Evolutionary conservation across 92 coral and sea anemone genomes (phyloP), one percentile per base, ranked within the genome.

Genomic region (Diadumene lineata): DNA sequence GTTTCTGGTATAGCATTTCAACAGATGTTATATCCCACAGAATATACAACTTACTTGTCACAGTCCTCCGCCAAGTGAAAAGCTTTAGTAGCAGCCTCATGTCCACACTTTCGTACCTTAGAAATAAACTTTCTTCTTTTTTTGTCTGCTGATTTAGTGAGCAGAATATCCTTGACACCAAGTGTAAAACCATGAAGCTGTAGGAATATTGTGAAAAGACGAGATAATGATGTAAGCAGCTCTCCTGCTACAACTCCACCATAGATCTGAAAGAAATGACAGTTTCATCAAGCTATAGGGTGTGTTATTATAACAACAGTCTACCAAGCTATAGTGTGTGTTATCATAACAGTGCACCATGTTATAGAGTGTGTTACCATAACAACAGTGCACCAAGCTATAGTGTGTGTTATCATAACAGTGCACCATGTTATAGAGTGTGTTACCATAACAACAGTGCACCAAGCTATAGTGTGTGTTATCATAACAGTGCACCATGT

Each of bases 361-460:
- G 43, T 97, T 85, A 69, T 79, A 93, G 23, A 94, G 97, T 11
- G 98, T 94, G 44, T 97, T 84, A 0, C 98, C 98, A 83, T 94
- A 94, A 68, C 98, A 91, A 66, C 98, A 91, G 80, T 93, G 98
- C 13, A 93, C 98, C 73, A 93, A 72, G 43, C 98, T 85, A 69
- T 79, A 93, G 23, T 94, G 97, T 11, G 98, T 94, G 44, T 97
- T 84, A 0, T 97, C 98, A 83, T 94, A 94, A 68, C 91, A 97
- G 2, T 6, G 48, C 48, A 4, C 13, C 74, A 91, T 92, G 90
- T 91, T n/a, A n/a, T n/a, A n/a, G n/a, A n/a, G n/a, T n/a, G n/a
- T n/a, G n/a, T n/a, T n/a, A n/a, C n/a, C 98, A 68, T 93, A 85
- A 66, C 98, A 91, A 66, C 98, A 91, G 80, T 93, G 98, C 13